Evolutionary conservation across 2,797 vertebrate species (phyloP), one percentile per base, ranked within the genome.

Genomic region (Scolopax rusticola): DNA sequence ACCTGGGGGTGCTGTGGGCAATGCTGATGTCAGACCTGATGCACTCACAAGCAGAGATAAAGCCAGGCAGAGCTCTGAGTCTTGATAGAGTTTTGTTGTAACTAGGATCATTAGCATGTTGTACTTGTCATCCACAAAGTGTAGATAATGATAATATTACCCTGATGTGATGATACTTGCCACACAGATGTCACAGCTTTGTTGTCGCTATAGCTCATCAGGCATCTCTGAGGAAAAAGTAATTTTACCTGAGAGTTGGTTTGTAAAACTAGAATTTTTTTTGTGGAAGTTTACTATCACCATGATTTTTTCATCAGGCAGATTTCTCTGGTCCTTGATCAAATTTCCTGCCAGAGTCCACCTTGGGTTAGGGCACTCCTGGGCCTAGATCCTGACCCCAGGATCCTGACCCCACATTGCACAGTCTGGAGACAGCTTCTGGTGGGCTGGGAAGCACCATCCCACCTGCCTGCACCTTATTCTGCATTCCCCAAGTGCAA

Each of bases 181-280:
- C 4, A 10, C 60, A 9, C 0, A 0, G 53, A 4, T 30, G 32
- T 68, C 74, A 64, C 57, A 20, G 60, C 51, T 3, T 6, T 27
- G 25, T 4, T 75, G 71, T 87, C 65, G 50, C 14, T 9, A 1
- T 3, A 43, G 67, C 51, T 85, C 2, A 0, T 54, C 48, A 56
- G 64, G 51, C 1, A 0, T 28, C 73, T 43, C 63, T 69, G 32
- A 83, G 57, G n/a, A 51, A 85, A 83, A 25, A 0, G 2, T 38
- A 19, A 40, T 76, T 43, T 60, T n/a, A 24, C 28, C 59, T 33
- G 27, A 51, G 33, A 69, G 21, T 0, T 60, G 59, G 6, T 36
- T 27, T 86, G 53, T 40, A 33, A 33, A 24, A 60, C 15, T 15
- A 11, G 40, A 41, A 64, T 7, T 8, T 25, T 25, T 80, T 79